Conservation (phyloP, 2,797 vertebrate genomes). For the Limosa lapponica region DNA sequence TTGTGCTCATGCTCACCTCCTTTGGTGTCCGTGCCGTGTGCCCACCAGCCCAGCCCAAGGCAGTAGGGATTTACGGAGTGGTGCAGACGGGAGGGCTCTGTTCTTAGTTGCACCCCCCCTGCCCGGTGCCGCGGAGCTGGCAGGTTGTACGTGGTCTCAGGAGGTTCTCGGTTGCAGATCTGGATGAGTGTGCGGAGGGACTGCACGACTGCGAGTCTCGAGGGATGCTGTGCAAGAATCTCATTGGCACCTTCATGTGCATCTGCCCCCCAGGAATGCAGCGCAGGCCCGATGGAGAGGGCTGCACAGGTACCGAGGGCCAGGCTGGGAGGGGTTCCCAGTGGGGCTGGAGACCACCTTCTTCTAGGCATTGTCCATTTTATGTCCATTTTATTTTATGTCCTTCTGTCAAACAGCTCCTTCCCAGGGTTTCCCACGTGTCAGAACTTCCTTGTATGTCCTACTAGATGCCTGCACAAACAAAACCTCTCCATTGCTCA, state of each 20-base stretch:
- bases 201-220: constrained; percentile 89
- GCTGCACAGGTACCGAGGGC: constrained; percentile 87
- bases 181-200: constrained; percentile 90
- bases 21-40: fast-evolving
- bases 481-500: background rate
- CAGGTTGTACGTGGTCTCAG: background rate
- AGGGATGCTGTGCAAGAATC: constrained; percentile 94
- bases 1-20: background rate
- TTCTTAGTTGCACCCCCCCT: background rate
- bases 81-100: background rate
- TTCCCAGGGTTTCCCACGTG: background rate
- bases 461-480: background rate
- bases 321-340: background rate
- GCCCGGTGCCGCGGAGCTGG: background rate
- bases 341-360: background rate
- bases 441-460: background rate
- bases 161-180: constrained; percentile 77
- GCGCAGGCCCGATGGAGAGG: constrained; percentile 86
- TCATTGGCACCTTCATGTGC: constrained; percentile 93
- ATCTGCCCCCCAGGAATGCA: constrained; percentile 91
- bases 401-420: background rate
- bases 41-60: background rate
- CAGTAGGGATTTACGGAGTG: fast-evolving
- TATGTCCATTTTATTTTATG: background rate
- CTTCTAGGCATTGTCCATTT: background rate